Base-by-base conservation (phyloP, 2,888 invertebrate genomes). In the Pilophorus perplexus region DNA sequence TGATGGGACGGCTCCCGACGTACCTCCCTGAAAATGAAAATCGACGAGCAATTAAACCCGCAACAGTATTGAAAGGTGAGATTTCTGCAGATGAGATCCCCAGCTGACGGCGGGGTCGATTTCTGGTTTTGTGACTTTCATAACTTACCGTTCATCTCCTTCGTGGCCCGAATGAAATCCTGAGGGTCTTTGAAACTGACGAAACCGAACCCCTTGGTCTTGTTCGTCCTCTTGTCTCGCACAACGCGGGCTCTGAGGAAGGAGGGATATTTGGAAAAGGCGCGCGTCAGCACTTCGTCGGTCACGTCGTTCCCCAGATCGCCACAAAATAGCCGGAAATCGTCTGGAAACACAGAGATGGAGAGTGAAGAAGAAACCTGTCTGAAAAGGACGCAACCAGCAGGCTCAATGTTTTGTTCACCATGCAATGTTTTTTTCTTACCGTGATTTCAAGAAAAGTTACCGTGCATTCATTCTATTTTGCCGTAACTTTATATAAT, bases 281-380 rank as follows among this genome's bases (percentile, higher is more conserved):
- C 96, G 72, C 98, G 83, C 0, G 91, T 91, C n/a, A 99, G 80
- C 68, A 96, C 84, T 77, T 99, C 99, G 75, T 99, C 99, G 0
- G 96, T 98, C 22, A 99, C 98, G 77, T 99, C 98, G 77, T 99
- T 99, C 14, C 99, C 99, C 48, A 99, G 82, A 80, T 99, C 99
- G n/a, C 99, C 99, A 76, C 97, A 97, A 79, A 99, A 99, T 79
- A 99, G 89, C 71, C 99, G 82, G 79, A 96, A 99, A 80, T 99
- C 99, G 80, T 95, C 96, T 84, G 72, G 16, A n/a, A n/a, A n/a
- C n/a, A n/a, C n/a, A n/a, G n/a, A n/a, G n/a, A 70, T n/a, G n/a
- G n/a, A n/a, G n/a, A n/a, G n/a, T n/a, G n/a, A 52, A 52, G 5
- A 50, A 73, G 68, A 69, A 50, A n/a, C n/a, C n/a, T n/a, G n/a